Evolutionary conservation across 2,888 invertebrate genomes (phyloP), one percentile per base, ranked within the genome.

Genomic region (Temnothorax unifasciatus): DNA sequence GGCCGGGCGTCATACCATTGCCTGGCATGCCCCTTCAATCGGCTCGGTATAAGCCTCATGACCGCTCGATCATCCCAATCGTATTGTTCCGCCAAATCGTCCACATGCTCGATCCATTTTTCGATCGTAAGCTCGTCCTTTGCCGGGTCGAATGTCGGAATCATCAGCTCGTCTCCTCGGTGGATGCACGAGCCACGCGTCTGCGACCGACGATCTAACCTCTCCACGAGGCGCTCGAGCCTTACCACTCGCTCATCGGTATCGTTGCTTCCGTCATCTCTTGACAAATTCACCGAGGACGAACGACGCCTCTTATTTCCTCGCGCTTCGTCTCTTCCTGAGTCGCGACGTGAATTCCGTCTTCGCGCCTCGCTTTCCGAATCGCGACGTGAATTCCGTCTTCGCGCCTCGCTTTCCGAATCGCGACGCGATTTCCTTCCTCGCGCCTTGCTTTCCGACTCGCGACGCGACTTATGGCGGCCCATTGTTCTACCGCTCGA

Each of bases 21-120:
- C 13, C 59, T 29, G 3, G 52, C 34, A 18, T 71, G 15, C 0
- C 71, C 15, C 6, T 41, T 38, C 3, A 71, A 15, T 3, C 71
- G 21, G 0, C 21, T 2, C 11, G 71, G 38, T 25, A 54, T 71
- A 0, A 71, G 1, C 0, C 34, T 15, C 54, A 41, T 71, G 0
- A 71, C 41, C 3, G 41, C 3, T 0, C 41, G 21, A 0, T 57
- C 18, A 21, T 71, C 52, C 54, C 54, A 71, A 3, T 15, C 15
- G 8, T 71, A 54, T 3, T 69, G 69, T 8, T 0, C 15, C 0
- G 69, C 38, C 15, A 71, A 4, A 0, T 71, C 54, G 1, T 71
- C 54, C 2, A 71, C 54, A 3, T 71, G 71, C 3, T 71, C 38
- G 15, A 41, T 71, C 71, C 54, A 71, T 8, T 54, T 71, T 0